Conservation (phyloP, 2,888 invertebrate genomes). For the Euzophera pinguis region DNA sequence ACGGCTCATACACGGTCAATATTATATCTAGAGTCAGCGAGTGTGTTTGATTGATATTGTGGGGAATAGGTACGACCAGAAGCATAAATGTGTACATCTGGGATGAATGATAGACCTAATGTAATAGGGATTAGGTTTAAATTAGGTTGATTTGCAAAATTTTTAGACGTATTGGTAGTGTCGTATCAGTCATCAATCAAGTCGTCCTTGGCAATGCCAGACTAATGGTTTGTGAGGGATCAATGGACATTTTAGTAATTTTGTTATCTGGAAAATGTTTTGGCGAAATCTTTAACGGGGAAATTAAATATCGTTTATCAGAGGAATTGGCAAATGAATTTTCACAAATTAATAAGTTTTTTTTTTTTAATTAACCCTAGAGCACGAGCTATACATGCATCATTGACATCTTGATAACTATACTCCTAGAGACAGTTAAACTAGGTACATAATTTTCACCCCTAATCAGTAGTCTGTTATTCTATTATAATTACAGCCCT, state of each 20-base stretch:
- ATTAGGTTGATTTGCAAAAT: background rate
- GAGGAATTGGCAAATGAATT: too few species aligned
- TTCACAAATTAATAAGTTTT: too few species aligned
- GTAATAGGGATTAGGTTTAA: background rate
- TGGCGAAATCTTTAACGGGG: background rate
- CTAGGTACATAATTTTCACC: too few species aligned
- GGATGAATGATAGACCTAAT: background rate
- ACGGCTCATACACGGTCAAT: conserved; percentile 15
- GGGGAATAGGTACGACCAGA: conserved; percentile 40
- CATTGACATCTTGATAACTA: too few species aligned
- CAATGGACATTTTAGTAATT: conserved; percentile 36
- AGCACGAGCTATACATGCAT: too few species aligned
- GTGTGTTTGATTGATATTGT: conserved; percentile 35
- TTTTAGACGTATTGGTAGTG: conserved; percentile 19
- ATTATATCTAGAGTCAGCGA: conserved; percentile 20
- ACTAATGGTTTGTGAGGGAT: conserved; percentile 42
- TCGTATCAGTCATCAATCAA: conserved; percentile 51
- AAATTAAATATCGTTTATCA: background rate
- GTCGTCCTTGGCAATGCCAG: conserved; percentile 51
- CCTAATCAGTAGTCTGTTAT: too few species aligned
- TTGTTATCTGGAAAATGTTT: conserved; percentile 14
- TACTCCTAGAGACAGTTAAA: too few species aligned
- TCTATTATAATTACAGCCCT: too few species aligned
- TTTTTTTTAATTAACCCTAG: too few species aligned
- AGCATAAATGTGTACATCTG: conserved; percentile 1